phyloP scores from a whole-genome alignment of 2,888 invertebrate species.

The Heliconius ismenius region DNA sequence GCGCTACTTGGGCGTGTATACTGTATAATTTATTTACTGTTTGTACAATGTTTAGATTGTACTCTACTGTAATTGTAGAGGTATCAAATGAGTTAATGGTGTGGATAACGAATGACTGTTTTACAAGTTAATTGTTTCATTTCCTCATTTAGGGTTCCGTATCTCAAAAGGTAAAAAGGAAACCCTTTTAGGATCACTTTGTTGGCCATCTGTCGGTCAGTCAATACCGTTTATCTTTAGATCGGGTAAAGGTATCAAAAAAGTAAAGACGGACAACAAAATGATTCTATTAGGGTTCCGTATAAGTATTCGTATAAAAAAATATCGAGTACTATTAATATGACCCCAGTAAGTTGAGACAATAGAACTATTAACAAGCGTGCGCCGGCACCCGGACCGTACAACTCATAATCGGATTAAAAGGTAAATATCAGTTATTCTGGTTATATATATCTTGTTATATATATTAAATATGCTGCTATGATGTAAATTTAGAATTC shows the following conservation, averaged over 20 bases:
- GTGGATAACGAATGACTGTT: neutral
- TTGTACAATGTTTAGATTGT: neutral
- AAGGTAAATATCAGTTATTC: conserved; percentile 1
- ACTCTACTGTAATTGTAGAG: neutral
- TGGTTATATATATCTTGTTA: neutral
- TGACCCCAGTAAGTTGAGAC: neutral
- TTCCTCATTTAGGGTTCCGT: neutral
- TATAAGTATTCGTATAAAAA: neutral
- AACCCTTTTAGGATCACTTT: too few relatives aligned
- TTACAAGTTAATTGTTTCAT: neutral
- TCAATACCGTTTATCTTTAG: too few relatives aligned
- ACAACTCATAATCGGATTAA: conserved; percentile 26
- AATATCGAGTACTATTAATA: neutral
- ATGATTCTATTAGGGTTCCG: too few relatives aligned
- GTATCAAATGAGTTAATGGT: neutral
- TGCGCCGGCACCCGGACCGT: neutral
- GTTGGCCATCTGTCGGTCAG: too few relatives aligned
- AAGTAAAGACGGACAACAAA: too few relatives aligned
- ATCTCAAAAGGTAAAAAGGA: too few relatives aligned
- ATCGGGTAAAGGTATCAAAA: too few relatives aligned
- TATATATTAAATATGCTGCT: neutral
- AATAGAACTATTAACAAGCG: neutral
- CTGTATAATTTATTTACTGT: conserved; percentile 5
- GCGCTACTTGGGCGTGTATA: neutral
- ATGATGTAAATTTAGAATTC: neutral